Percentiles rank a stretch among this genome's conserved stretches.
phyloP scores from a whole-genome alignment of 2,888 invertebrate species.

The Apantesis nais region DNA sequence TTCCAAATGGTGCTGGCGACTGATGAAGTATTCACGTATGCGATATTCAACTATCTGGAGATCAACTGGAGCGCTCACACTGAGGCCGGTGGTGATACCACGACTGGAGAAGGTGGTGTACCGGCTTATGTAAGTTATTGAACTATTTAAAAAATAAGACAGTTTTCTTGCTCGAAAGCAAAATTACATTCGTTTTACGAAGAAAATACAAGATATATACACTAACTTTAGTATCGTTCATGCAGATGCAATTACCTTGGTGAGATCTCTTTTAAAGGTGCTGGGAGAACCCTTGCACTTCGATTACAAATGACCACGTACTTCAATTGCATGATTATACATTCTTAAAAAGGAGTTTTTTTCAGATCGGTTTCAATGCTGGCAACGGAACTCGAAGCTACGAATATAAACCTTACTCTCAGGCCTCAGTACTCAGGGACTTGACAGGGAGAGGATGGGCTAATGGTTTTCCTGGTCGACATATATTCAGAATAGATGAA shows the following conservation, averaged over 20 bases:
- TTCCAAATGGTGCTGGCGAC: slow-evolving; percentile 97
- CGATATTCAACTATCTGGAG: slow-evolving; percentile 96
- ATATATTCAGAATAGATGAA: slow-evolving; percentile 97
- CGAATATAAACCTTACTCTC: slow-evolving; percentile 96
- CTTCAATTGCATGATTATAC: background rate
- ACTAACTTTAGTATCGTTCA: background rate
- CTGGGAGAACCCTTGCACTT: too few relatives aligned
- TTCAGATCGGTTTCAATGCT: slow-evolving; percentile 97
- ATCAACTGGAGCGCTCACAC: slow-evolving; percentile 97
- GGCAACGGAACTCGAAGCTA: slow-evolving; percentile 96
- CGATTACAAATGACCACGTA: too few relatives aligned
- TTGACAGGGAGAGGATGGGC: slow-evolving; percentile 94
- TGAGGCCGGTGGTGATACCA: slow-evolving; percentile 95
- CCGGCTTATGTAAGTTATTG: slow-evolving; percentile 91
- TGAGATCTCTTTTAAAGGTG: background rate
- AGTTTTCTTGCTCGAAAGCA: background rate
- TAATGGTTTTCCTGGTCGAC: slow-evolving; percentile 95
- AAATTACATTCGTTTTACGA: background rate
- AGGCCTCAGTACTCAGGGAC: slow-evolving; percentile 93
- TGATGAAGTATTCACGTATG: slow-evolving; percentile 97
- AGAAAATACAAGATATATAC: background rate
- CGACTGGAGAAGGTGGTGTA: slow-evolving; percentile 93
- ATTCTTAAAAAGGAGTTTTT: slow-evolving; percentile 6
- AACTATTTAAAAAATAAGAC: background rate
- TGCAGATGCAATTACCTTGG: background rate